These are phyloP conservation scores for Galemys pyrenaicus DNA, from an alignment of 2,113 vertebrate species.

Conservation along the genomic window DNA sequence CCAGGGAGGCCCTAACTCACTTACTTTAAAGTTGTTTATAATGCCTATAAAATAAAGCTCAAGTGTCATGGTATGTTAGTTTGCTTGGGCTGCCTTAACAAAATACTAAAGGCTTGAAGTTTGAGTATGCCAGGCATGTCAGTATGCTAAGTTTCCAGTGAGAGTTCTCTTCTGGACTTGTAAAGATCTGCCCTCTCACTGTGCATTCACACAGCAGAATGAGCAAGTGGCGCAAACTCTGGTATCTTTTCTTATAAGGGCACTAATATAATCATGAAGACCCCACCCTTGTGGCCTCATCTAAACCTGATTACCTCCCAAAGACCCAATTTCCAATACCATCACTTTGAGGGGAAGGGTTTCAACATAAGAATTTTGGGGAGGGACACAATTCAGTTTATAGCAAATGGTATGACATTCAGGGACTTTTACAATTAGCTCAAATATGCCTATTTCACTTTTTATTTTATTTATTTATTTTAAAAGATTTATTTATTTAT, in stretches of 20 bases:
- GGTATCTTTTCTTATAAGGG: not conserved
- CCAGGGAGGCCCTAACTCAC: no score
- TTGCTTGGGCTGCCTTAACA: not conserved
- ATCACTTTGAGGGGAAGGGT: not conserved
- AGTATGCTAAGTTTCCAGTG: not conserved
- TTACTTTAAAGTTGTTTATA: conserved; percentile 15
- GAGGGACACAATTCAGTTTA: not conserved
- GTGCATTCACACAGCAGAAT: not conserved
- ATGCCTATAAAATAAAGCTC: not conserved
- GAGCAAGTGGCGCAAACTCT: not conserved
- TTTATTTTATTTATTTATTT: no score
- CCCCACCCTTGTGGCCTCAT: not conserved
- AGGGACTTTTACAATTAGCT: conserved; percentile 11
- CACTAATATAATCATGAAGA: not conserved
- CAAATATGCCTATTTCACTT: not conserved
- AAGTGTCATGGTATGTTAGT: not conserved
- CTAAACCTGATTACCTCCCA: not conserved
- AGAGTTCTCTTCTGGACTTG: not conserved
- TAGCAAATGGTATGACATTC: not conserved
- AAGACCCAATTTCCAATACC: not conserved
- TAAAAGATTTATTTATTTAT: no score
- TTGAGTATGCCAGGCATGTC: not conserved
- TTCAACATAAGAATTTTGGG: not conserved
- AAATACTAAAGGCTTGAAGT: conserved; percentile 14
- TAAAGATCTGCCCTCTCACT: not conserved